Conservation (phyloP, 2,113 vertebrate species). For the Barnardius zonarius region DNA sequence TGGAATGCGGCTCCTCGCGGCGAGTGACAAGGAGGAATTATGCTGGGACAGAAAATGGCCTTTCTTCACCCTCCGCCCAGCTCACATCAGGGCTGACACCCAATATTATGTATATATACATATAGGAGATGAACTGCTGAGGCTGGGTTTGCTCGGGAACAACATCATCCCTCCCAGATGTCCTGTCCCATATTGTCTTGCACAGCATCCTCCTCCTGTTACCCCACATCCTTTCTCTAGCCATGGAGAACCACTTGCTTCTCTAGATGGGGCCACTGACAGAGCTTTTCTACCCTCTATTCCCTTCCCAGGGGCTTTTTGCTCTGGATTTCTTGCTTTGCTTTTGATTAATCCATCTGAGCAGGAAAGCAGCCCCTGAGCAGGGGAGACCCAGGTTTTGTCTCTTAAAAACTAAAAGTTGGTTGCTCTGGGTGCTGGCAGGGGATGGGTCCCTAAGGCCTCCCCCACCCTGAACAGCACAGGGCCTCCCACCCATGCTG, state of each 20-base stretch:
- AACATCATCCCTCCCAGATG: background rate
- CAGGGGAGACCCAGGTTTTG: background rate
- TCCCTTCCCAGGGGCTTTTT: background rate
- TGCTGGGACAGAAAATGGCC: background rate
- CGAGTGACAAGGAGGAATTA: constrained; percentile 29
- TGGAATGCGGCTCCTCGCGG: constrained; percentile 19
- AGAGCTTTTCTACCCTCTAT: background rate
- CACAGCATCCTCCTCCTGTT: background rate
- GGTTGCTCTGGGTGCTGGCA: background rate
- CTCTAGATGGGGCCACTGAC: fast-evolving
- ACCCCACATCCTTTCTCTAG: background rate
- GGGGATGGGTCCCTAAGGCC: background rate
- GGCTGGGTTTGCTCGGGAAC: background rate
- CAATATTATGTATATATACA: background rate
- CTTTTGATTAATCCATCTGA: background rate
- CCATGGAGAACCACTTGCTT: background rate
- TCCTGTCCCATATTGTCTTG: fast-evolving
- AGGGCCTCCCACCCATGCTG: background rate
- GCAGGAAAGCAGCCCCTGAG: background rate
- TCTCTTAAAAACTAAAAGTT: background rate
- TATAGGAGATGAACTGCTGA: background rate
- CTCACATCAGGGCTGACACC: background rate
- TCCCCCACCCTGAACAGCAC: background rate
- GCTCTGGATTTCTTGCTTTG: background rate
- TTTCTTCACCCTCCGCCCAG: background rate